Base-by-base conservation (phyloP, 2,113 vertebrate genomes). In the Ia io region DNA sequence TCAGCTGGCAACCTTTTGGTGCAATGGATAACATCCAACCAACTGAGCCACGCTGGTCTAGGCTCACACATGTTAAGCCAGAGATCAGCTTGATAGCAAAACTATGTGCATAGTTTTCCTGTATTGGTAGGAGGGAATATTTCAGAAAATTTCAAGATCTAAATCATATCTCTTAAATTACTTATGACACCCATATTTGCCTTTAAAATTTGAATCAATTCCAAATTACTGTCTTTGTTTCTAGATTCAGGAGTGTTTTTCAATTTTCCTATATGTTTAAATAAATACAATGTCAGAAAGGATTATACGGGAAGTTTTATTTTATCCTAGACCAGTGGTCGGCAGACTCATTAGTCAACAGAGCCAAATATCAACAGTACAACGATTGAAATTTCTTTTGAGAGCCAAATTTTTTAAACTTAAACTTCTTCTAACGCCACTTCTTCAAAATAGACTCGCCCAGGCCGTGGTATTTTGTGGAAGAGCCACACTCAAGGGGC, bases 161-260 rank as follows among this genome's bases (percentile, higher is more conserved):
- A 87, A 73, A 73, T 86, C 25, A 30, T 85, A 22, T 25, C 25
- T 90, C 30, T 91, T 84, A 94, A 73, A 67, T 49, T 20, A 92
- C 17, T 10, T 63, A 30, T 53, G 20, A 85, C n/a, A 25, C 14
- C 67, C 18, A 35, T 77, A 28, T 93, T 94, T 93, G 2, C 37
- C 74, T 93, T 93, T 80, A 95, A 93, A 96, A 94, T 74, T 20
- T 83, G 63, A 88, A 71, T 94, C 51, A 56, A 20, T 83, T 91
- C 9, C 8, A 82, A 88, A 25, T 90, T 67, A 47, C 42, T 84
- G 11, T 92, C 70, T 96, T 90, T 77, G 35, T 88, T 76, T 69
- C 77, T 87, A 70, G 49, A 85, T 88, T 37, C 8, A 73, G 30
- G 44, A 86, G 30, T 59, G 7, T 83, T 84, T 90, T 90, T n/a